Conservation (phyloP, 2,797 vertebrate species). For the Sebastes baramenuke region DNA sequence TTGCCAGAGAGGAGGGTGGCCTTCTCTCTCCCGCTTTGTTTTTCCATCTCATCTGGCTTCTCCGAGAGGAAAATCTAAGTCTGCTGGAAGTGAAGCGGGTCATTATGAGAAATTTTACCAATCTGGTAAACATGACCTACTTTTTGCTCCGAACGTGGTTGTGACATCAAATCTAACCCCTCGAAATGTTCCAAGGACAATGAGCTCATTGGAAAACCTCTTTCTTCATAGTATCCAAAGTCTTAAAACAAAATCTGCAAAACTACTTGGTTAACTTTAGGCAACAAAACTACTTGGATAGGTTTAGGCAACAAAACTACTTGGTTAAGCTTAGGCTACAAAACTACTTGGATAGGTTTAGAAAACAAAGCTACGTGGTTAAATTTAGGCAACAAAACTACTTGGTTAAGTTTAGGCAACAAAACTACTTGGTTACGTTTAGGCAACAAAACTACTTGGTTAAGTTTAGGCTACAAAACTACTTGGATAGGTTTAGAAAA, state of each 20-base stretch:
- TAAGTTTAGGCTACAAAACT: too few species aligned
- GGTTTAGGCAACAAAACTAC: too few species aligned
- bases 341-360: too few species aligned
- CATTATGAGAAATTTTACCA: conserved; percentile 43
- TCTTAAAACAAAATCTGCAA: background rate
- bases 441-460: too few species aligned
- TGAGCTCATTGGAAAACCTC: conserved; percentile 18
- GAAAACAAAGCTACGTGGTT: too few species aligned
- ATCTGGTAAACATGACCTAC: conserved; percentile 55
- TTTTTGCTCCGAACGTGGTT: conserved; percentile 25
- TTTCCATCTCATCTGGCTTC: conserved; percentile 66
- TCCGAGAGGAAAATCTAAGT: conserved; percentile 67
- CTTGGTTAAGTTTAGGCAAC: too few species aligned
- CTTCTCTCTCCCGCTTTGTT: conserved; percentile 29
- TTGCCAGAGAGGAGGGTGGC: background rate
- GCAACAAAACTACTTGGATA: too few species aligned
- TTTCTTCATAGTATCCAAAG: background rate
- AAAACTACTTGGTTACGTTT: background rate
- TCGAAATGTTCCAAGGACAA: background rate
- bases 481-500: too few species aligned
- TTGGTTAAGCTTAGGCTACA: rapidly evolving
- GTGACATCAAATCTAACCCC: conserved; percentile 10
- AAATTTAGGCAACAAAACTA: too few species aligned
- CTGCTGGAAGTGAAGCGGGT: conserved; percentile 45
- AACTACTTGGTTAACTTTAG: too few species aligned